Evolutionary conservation across 2,797 vertebrate species (phyloP), one percentile per base, ranked within the genome.

Genomic region (Ceyx erithaca): DNA sequence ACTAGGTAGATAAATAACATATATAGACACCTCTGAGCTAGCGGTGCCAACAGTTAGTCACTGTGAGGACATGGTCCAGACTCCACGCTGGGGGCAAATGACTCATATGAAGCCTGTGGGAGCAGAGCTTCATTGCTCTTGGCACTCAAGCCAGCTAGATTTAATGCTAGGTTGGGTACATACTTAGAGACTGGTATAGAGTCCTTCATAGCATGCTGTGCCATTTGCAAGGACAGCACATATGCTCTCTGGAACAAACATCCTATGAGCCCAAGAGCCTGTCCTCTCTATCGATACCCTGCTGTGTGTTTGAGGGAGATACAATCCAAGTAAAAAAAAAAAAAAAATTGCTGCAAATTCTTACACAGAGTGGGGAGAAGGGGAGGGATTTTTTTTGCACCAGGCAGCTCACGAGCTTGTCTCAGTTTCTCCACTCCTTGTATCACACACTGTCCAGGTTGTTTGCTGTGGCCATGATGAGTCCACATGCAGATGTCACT

Each of bases 161-260:
- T 81, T 91, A 90, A 81, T 66, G 73, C 67, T 69, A 88, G 37
- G 37, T 64, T 93, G 89, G 63, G 78, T 78, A 68, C 57, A 51
- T 91, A 80, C 68, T 85, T 90, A 7, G 3, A 68, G 80, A 41
- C 57, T 54, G 71, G 49, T 79, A 73, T 40, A 77, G 35, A 49
- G 52, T 69, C 49, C 80, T 89, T 82, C 4, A 4, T 58, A 86
- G 81, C 73, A 45, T 28, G 64, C 73, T 51, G 70, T 76, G 81
- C 59, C 77, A 37, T 90, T 90, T 79, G 61, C 79, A 85, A 86
- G 85, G 81, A 63, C 62, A 87, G 86, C 71, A 77, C 33, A 66
- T 87, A 70, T 31, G 37, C 21, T 79, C 7, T 89, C 26, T 85
- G 66, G 61, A 87, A 78, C 71, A 86, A 67, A 25, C 7, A 52